These are phyloP conservation scores for Ammodytes marinus DNA, from an alignment of 2,113 vertebrate species.

Conservation along the genomic window DNA sequence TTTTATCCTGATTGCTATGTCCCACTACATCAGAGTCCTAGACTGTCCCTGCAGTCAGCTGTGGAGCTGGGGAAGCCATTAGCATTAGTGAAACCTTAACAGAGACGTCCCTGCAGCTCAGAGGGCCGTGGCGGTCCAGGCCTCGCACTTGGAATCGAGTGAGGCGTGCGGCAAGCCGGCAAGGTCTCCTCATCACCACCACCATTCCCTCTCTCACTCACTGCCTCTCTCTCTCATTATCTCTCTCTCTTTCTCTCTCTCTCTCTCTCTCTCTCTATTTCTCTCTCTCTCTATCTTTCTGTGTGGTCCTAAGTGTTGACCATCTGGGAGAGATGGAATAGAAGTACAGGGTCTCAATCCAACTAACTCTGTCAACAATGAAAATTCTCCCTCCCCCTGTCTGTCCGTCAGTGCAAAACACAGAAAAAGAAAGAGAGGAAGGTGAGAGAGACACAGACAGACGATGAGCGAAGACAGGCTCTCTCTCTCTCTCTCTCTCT, in stretches of 20 bases:
- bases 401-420: slow-evolving; percentile 42
- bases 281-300: slow-evolving; percentile 43
- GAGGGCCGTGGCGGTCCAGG: slow-evolving; percentile 40
- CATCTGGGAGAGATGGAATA: slow-evolving; percentile 68
- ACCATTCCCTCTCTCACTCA: slow-evolving; percentile 18
- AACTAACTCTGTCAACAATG: slow-evolving; percentile 74
- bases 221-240: slow-evolving; percentile 10
- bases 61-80: slow-evolving; percentile 67
- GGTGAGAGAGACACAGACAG: slow-evolving; percentile 24
- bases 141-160: slow-evolving; percentile 25
- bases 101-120: slow-evolving; percentile 55
- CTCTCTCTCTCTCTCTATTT: slow-evolving; percentile 12
- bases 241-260: slow-evolving; percentile 42
- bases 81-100: slow-evolving; percentile 50
- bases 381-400: slow-evolving; percentile 31
- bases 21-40: background rate
- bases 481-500: slow-evolving; percentile 59
- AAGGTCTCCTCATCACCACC: slow-evolving; percentile 61
- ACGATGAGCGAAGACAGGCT: slow-evolving; percentile 11
- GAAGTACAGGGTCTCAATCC: slow-evolving; percentile 69
- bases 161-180: slow-evolving; percentile 61
- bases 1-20: slow-evolving; percentile 22
- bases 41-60: slow-evolving; percentile 38
- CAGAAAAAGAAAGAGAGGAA: slow-evolving; percentile 27
- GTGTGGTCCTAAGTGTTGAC: slow-evolving; percentile 71